These are phyloP conservation scores for Nothura maculosa DNA, from an alignment of 2,797 vertebrate species.

Conservation along the genomic window DNA sequence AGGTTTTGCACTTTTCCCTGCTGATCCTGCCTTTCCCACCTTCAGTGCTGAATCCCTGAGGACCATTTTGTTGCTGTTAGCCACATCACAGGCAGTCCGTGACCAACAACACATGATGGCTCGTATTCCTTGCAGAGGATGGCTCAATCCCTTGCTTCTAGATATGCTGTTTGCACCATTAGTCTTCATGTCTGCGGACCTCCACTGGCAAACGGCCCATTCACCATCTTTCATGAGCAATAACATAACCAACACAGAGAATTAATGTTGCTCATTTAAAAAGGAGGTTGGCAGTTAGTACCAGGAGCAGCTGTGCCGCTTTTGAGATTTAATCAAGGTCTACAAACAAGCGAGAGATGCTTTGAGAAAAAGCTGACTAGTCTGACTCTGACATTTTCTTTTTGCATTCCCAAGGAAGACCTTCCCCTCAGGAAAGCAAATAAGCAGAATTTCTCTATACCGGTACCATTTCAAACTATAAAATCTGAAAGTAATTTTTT, in stretches of 20 bases:
- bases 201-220: constrained; percentile 26
- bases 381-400: constrained; percentile 27
- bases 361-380: constrained; percentile 13
- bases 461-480: not conserved
- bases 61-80: not conserved
- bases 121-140: not conserved
- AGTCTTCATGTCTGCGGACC: constrained; percentile 24
- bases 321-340: constrained; percentile 60
- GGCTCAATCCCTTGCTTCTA: not conserved
- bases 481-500: not conserved
- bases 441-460: not conserved
- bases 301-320: constrained; percentile 45
- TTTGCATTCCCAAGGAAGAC: constrained; percentile 6
- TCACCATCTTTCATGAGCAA: constrained; percentile 34
- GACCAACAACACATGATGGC: not conserved
- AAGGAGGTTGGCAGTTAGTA: constrained; percentile 53
- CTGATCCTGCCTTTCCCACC: not conserved
- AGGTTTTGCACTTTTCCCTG: not conserved
- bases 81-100: not conserved
- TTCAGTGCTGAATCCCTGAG: not conserved
- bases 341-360: constrained; percentile 37
- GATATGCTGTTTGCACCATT: not conserved
- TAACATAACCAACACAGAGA: constrained; percentile 16
- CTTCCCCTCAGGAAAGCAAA: not conserved
- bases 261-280: constrained; percentile 49